These are phyloP conservation scores for Amblyteles armatorius DNA, from an alignment of 2,888 invertebrate species.

Conservation along the genomic window DNA sequence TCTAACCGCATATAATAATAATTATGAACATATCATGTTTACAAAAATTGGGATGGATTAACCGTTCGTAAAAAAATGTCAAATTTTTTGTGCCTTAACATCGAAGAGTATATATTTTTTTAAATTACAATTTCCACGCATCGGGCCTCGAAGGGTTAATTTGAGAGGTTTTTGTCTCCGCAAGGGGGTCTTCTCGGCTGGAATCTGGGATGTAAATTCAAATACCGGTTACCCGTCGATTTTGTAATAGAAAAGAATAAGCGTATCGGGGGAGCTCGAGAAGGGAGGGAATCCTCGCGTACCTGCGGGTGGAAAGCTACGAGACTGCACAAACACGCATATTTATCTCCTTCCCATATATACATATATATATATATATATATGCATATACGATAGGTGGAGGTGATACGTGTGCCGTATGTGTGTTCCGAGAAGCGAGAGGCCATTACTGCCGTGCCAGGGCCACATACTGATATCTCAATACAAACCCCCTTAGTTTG, in stretches of 20 bases:
- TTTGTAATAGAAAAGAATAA: neutral
- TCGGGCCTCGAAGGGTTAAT: too few species aligned
- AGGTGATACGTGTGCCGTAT: constrained; percentile 33
- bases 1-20: too few species aligned
- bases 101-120: too few species aligned
- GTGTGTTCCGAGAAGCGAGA: constrained; percentile 81
- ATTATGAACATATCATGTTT: too few species aligned
- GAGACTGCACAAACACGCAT: constrained; percentile 69
- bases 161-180: neutral
- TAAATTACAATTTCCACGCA: too few species aligned
- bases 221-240: constrained; percentile 25
- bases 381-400: constrained; percentile 74
- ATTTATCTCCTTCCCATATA: constrained; percentile 74
- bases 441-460: constrained; percentile 81
- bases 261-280: constrained; percentile 29
- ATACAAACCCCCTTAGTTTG: constrained; percentile 83
- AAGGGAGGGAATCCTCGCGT: constrained; percentile 48
- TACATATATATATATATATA: constrained; percentile 72
- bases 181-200: neutral
- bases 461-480: constrained; percentile 84
- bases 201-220: constrained; percentile 27
- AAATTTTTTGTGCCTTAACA: too few species aligned
- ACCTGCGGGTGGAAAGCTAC: constrained; percentile 36
- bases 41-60: too few species aligned
- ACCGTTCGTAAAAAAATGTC: too few species aligned